phyloP scores from a whole-genome alignment of 2,113 vertebrate species.

The Verasper variegatus region DNA sequence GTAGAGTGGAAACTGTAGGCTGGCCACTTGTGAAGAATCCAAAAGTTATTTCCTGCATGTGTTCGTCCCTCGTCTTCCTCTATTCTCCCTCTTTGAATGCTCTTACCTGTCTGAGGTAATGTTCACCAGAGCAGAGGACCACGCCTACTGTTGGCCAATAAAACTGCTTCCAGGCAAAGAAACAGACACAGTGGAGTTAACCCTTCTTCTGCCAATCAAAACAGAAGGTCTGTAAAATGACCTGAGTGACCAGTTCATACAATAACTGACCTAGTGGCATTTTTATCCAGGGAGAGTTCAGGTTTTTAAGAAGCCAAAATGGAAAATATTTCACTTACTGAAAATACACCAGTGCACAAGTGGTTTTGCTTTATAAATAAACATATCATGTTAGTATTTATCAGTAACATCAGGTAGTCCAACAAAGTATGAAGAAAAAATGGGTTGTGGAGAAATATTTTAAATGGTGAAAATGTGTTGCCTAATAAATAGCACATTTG shows the following conservation, averaged over 20 bases:
- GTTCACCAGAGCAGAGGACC: constrained; percentile 61
- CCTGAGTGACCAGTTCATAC: constrained; percentile 4
- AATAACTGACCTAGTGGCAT: neutral
- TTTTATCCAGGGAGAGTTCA: neutral
- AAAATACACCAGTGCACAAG: neutral
- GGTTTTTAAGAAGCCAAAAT: neutral
- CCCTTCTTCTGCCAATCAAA: constrained; percentile 55
- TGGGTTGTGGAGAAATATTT: neutral
- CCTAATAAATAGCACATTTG: neutral
- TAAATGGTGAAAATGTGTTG: neutral
- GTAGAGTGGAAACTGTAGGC: constrained; percentile 2
- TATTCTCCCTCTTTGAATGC: constrained; percentile 41
- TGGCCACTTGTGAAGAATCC: neutral
- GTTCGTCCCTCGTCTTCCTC: constrained; percentile 10
- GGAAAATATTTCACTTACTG: neutral
- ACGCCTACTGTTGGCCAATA: constrained; percentile 71
- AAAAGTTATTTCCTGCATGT: constrained; percentile 10
- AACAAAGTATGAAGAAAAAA: neutral
- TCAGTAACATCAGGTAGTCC: neutral
- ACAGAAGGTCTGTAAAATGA: constrained; percentile 2
- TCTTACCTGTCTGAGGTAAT: constrained; percentile 84
- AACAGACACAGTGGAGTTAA: constrained; percentile 59
- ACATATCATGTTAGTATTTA: neutral
- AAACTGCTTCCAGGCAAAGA: constrained; percentile 19
- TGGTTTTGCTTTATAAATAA: neutral